A percentile compares a stretch with the other conserved stretches of the same genome.
These are phyloP conservation scores for Sesia bembeciformis DNA, from an alignment of 2,888 invertebrate genomes.

Conservation along the genomic window DNA sequence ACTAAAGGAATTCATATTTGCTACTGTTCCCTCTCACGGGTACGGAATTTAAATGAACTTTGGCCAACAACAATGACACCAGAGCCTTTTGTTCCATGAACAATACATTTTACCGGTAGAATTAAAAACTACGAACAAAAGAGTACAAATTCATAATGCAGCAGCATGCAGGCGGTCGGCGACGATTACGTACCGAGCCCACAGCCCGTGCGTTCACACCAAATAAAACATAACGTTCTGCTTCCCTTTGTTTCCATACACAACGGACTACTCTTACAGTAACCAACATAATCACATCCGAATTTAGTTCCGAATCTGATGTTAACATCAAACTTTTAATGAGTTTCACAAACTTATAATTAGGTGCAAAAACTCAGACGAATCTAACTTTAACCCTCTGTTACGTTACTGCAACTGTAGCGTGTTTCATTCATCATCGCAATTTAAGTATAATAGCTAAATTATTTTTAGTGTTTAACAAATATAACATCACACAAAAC, in stretches of 20 bases:
- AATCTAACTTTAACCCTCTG: not conserved
- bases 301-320: not conserved
- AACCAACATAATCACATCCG: not conserved
- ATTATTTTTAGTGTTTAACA: no score
- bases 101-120: constrained; percentile 71
- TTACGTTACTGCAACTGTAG: not conserved
- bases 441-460: no score
- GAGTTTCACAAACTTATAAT: not conserved
- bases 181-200: constrained; percentile 25
- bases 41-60: constrained; percentile 71
- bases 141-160: constrained; percentile 71
- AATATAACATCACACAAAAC: no score
- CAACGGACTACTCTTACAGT: not conserved
- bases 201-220: not conserved
- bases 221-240: not conserved
- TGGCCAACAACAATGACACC: constrained; percentile 71
- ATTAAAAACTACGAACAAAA: constrained; percentile 70
- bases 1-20: constrained; percentile 71
- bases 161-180: constrained; percentile 33
- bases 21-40: constrained; percentile 68
- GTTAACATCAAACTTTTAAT: not conserved
- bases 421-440: not conserved
- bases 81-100: constrained; percentile 67
- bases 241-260: not conserved
- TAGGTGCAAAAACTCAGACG: not conserved